These are phyloP conservation scores for Centruroides sculpturatus DNA, from an alignment of 1,140 invertebrate species.

Conservation along the genomic window DNA sequence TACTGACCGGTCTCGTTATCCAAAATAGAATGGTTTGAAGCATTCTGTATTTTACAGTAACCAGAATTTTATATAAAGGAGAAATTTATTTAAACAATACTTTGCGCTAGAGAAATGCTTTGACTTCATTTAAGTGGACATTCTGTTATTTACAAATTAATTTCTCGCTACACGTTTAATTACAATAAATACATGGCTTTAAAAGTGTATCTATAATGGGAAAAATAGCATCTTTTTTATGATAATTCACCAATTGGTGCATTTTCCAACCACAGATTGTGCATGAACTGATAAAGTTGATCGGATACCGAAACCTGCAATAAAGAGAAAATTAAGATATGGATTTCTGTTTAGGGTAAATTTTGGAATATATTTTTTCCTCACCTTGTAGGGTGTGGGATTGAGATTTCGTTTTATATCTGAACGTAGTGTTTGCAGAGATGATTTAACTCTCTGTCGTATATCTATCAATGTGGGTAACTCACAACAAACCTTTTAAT, in stretches of 20 bases:
- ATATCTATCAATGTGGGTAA: constrained; percentile 62
- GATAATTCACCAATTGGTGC: constrained; percentile 94
- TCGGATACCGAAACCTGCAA: constrained; percentile 88
- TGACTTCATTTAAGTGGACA: too few relatives aligned
- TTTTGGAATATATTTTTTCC: constrained; percentile 3
- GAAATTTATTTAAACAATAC: too few relatives aligned
- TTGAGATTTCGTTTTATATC: constrained; percentile 94
- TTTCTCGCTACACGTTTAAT: too few relatives aligned
- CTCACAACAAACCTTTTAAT: constrained; percentile 39
- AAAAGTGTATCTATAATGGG: too few relatives aligned
- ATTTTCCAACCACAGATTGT: constrained; percentile 92
- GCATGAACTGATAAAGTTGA: constrained; percentile 85
- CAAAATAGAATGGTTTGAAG: too few relatives aligned
- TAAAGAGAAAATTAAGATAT: constrained; percentile 14
- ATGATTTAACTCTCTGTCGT: constrained; percentile 59
- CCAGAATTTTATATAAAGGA: too few relatives aligned
- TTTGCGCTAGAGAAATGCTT: too few relatives aligned
- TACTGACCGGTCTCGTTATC: too few relatives aligned
- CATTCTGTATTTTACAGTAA: too few relatives aligned
- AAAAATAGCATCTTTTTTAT: constrained; percentile 28
- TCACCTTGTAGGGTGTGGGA: constrained; percentile 95
- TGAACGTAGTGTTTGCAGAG: constrained; percentile 62
- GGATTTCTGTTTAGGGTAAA: not conserved
- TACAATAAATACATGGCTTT: too few relatives aligned
- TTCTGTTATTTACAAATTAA: too few relatives aligned